Evolutionary conservation across 2,113 vertebrate species (phyloP).

Genomic region (Eulacestoma nigropectus): DNA sequence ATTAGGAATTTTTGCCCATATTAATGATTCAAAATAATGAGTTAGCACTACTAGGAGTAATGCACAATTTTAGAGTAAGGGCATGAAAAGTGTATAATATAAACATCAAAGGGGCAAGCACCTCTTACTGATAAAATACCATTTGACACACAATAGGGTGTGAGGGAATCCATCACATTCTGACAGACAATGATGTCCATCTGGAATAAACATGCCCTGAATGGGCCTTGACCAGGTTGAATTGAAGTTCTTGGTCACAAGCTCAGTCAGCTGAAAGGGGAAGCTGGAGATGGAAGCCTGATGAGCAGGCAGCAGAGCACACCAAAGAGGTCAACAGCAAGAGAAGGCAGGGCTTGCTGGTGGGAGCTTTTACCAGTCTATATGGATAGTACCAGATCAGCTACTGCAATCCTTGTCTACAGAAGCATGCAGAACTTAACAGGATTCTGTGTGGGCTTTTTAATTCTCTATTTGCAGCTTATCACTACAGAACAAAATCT

Average conservation of each 20-base stretch:
- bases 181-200: not conserved
- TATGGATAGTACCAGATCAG: not conserved
- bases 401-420: not conserved
- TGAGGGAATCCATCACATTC: not conserved
- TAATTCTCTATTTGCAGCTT: not conserved
- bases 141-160: not conserved
- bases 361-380: not conserved
- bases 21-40: not conserved
- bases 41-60: not conserved
- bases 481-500: not conserved
- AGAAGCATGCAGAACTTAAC: not conserved
- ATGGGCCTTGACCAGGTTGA: not conserved
- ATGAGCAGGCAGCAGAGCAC: not conserved
- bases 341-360: not conserved
- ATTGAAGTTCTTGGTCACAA: not conserved
- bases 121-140: not conserved
- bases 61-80: not conserved
- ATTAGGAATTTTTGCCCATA: not conserved
- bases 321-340: not conserved
- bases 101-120: not conserved
- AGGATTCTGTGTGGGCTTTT: rapidly evolving
- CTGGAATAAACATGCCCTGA: not conserved
- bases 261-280: not conserved
- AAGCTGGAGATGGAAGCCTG: not conserved
- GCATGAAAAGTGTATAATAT: not conserved